Evolutionary conservation across 2,888 invertebrate species (phyloP).

Genomic region (Sisyra terminalis): DNA sequence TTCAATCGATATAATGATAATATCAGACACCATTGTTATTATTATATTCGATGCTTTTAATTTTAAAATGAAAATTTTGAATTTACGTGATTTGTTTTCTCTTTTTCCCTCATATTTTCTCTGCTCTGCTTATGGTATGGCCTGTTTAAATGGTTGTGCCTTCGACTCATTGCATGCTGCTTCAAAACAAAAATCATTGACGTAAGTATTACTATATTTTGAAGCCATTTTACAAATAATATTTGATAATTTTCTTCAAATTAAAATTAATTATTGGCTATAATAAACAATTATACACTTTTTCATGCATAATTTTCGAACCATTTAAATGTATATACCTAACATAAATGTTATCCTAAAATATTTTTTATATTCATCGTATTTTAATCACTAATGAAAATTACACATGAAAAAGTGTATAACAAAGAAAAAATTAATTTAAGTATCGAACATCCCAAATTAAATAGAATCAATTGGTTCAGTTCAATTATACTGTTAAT

Average conservation of each 20-base stretch:
- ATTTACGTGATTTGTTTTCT: slow-evolving; percentile 56
- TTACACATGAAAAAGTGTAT: no score
- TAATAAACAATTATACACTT: no score
- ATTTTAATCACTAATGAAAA: no score
- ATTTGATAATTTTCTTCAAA: slow-evolving; percentile 9
- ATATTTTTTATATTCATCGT: no score
- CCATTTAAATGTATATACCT: neutral
- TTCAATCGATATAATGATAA: neutral
- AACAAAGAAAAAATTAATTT: no score
- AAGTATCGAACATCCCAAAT: no score
- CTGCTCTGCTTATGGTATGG: slow-evolving; percentile 63
- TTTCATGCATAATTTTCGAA: no score
- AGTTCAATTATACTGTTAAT: no score
- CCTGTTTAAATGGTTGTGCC: slow-evolving; percentile 65
- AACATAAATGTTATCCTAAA: no score
- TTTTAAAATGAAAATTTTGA: slow-evolving; percentile 24
- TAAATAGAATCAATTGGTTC: no score
- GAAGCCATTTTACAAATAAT: slow-evolving; percentile 13
- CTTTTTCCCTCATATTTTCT: slow-evolving; percentile 60
- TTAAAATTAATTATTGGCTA: slow-evolving; percentile 6
- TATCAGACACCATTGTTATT: neutral
- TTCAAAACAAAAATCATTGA: slow-evolving; percentile 54
- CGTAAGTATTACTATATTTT: slow-evolving; percentile 45
- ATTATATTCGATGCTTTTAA: slow-evolving; percentile 4
- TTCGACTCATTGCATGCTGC: slow-evolving; percentile 63